A percentile compares a stretch with the other conserved stretches of the same genome.
These are phyloP conservation scores for Aplysia californica DNA, from an alignment of 1,140 invertebrate genomes.

Conservation along the genomic window DNA sequence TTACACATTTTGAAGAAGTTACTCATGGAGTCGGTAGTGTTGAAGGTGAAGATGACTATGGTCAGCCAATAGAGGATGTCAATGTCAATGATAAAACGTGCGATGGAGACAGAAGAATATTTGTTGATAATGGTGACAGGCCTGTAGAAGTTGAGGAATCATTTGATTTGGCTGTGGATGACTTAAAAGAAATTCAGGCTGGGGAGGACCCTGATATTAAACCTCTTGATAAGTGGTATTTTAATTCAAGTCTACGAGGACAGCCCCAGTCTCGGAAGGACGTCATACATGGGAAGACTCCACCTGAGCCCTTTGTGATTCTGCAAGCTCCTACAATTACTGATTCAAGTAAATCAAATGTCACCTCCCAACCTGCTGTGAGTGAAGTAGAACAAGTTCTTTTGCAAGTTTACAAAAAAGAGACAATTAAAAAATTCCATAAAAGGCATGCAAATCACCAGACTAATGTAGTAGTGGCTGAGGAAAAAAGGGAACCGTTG, in stretches of 20 bases:
- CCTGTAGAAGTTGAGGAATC: background rate
- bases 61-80: too few species aligned
- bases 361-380: background rate
- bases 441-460: background rate
- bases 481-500: too few species aligned
- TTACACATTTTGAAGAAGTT: slow-evolving; percentile 4
- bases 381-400: slow-evolving; percentile 9
- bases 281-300: background rate
- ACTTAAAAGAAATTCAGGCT: background rate
- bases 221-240: slow-evolving; percentile 6
- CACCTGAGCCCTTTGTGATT: background rate
- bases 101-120: too few species aligned
- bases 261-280: too few species aligned
- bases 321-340: slow-evolving; percentile 5
- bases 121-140: background rate
- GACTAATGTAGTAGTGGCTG: too few species aligned
- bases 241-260: slow-evolving; percentile 8
- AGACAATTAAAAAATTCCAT: slow-evolving; percentile 13
- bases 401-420: slow-evolving; percentile 13
- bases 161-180: background rate
- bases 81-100: too few species aligned
- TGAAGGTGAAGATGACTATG: too few species aligned
- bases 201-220: background rate
- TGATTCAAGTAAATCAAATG: background rate
- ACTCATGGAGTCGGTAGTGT: too few species aligned